A percentile compares a stretch with the other conserved stretches of the same genome.
Evolutionary conservation across 2,113 vertebrate genomes (phyloP).

Genomic region (Tragelaphus strepsiceros): DNA sequence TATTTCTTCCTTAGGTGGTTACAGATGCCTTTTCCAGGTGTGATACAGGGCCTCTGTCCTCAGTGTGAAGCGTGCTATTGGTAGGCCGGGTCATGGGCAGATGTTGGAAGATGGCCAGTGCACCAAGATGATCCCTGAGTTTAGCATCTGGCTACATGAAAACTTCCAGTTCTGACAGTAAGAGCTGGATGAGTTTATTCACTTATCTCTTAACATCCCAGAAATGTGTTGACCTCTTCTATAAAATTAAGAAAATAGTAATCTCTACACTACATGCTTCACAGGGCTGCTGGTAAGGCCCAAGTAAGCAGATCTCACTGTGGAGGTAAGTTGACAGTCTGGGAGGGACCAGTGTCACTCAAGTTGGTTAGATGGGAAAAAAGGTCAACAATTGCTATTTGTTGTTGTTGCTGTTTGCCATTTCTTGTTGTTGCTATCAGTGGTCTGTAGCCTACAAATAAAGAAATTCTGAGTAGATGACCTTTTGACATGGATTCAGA

Average conservation of each 20-base stretch:
- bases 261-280: neutral
- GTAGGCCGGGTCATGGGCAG: neutral
- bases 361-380: neutral
- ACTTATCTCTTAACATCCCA: neutral
- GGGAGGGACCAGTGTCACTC: neutral
- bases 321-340: neutral
- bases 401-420: neutral
- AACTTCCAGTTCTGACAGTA: neutral
- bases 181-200: neutral
- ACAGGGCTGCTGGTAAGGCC: neutral
- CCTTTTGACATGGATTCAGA: neutral
- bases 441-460: neutral
- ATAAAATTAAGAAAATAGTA: constrained; percentile 16
- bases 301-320: neutral
- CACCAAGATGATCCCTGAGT: neutral
- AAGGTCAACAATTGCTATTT: neutral
- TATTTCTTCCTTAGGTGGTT: neutral
- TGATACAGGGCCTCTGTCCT: neutral
- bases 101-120: neutral
- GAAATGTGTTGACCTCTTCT: neutral
- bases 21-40: neutral
- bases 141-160: neutral
- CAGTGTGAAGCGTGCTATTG: neutral
- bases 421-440: neutral
- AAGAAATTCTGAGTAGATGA: neutral